A percentile compares a stretch with the other conserved stretches of the same genome.
Evolutionary conservation across 2,888 invertebrate genomes (phyloP).

Genomic region (Phanerotoma sp.): DNA sequence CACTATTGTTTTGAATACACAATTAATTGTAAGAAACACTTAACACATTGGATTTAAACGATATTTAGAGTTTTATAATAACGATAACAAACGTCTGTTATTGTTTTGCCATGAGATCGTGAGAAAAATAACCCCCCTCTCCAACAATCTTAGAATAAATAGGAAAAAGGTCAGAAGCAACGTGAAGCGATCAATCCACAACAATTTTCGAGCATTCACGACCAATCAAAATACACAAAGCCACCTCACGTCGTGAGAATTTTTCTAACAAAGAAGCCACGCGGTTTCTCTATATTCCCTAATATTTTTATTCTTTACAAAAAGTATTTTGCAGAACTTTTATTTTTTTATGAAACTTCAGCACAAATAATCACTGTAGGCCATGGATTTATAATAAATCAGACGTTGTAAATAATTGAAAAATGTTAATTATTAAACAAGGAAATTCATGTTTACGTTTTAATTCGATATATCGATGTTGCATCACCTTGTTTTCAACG

Average conservation of each 20-base stretch:
- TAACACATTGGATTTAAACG: neutral
- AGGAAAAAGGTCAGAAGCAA: slow-evolving; percentile 50
- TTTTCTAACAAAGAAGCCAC: slow-evolving; percentile 13
- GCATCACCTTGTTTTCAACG: too few species aligned
- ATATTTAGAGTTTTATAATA: slow-evolving; percentile 18
- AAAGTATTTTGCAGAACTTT: too few species aligned
- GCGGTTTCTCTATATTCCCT: neutral
- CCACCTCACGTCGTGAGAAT: slow-evolving; percentile 24
- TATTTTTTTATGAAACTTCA: too few species aligned
- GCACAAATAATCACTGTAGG: too few species aligned
- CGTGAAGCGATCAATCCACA: slow-evolving; percentile 40
- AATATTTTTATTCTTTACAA: too few species aligned
- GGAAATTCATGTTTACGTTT: too few species aligned
- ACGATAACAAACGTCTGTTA: slow-evolving; percentile 39
- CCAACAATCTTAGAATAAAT: slow-evolving; percentile 27
- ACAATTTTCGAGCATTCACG: slow-evolving; percentile 28
- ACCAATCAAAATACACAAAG: slow-evolving; percentile 34
- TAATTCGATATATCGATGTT: too few species aligned
- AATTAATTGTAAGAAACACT: neutral
- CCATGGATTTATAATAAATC: too few species aligned
- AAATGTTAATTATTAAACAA: too few species aligned
- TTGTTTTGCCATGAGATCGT: slow-evolving; percentile 49
- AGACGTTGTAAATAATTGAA: too few species aligned
- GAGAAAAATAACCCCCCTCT: slow-evolving; percentile 38
- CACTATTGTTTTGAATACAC: neutral